These are phyloP conservation scores for Heliconius charithonia DNA, from an alignment of 2,888 invertebrate species.

Conservation along the genomic window DNA sequence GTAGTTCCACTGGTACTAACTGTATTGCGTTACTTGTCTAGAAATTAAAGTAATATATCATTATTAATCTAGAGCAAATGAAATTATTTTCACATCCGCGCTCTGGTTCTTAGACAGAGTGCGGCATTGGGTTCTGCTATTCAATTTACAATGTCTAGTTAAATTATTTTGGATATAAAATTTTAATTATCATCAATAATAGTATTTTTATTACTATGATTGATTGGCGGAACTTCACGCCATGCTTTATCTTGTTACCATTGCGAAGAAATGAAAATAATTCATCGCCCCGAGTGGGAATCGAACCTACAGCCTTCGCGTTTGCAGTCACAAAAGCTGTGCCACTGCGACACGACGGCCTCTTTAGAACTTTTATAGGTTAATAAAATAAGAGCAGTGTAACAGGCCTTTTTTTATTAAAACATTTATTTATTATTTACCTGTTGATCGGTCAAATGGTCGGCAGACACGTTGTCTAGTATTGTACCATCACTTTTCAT, in stretches of 20 bases:
- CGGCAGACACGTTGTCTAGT: constrained; percentile 51
- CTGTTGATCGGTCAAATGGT: constrained; percentile 55
- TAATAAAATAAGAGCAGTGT: no score
- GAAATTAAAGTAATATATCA: neutral
- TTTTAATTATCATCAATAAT: no score
- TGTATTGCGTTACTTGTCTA: constrained; percentile 53
- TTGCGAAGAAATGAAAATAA: neutral
- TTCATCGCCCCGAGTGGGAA: neutral
- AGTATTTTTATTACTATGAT: no score
- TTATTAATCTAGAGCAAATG: neutral
- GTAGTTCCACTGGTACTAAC: constrained; percentile 70
- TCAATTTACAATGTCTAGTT: no score
- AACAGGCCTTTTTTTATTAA: no score
- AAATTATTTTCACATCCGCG: no score
- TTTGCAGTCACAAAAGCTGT: neutral
- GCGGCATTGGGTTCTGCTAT: no score
- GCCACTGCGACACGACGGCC: neutral
- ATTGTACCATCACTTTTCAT: constrained; percentile 51
- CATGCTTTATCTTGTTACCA: neutral
- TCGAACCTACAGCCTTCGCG: neutral
- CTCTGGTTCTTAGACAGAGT: no score
- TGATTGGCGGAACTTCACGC: neutral
- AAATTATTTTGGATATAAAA: no score
- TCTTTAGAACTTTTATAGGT: neutral
- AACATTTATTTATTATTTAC: constrained; percentile 45